Percentiles rank a stretch among this genome's conserved stretches.
Conservation (phyloP, 2,888 invertebrate species). For the Erebia ligea region DNA sequence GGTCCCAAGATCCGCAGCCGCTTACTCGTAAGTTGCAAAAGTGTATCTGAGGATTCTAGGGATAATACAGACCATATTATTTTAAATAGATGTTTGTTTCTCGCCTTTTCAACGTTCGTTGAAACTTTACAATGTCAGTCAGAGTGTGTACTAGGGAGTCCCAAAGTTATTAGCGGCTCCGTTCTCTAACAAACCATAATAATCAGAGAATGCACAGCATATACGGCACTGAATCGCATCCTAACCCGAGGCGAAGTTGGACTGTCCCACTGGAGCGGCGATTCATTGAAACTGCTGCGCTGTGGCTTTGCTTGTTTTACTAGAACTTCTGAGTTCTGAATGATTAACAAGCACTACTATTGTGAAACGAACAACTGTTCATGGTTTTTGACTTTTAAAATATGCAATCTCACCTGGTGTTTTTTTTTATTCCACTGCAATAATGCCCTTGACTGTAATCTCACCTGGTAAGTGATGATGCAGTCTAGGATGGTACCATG, state of each 20-base stretch:
- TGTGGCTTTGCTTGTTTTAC: slow-evolving; percentile 9
- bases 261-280: neutral
- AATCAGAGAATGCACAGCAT: slow-evolving; percentile 13
- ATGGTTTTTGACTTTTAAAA: too few relatives aligned
- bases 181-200: slow-evolving; percentile 19
- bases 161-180: slow-evolving; percentile 13
- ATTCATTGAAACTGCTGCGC: slow-evolving; percentile 3
- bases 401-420: too few relatives aligned
- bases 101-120: too few relatives aligned
- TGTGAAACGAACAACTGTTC: neutral
- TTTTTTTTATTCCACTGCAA: too few relatives aligned
- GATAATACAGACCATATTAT: too few relatives aligned
- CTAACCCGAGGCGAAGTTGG: slow-evolving; percentile 6
- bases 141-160: slow-evolving; percentile 9
- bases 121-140: neutral
- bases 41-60: too few relatives aligned
- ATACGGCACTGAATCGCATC: neutral
- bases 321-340: neutral
- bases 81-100: too few relatives aligned
- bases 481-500: too few relatives aligned
- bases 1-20: too few relatives aligned
- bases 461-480: too few relatives aligned
- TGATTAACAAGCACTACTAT: slow-evolving; percentile 4
- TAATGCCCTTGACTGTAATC: neutral
- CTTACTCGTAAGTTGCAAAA: too few relatives aligned